Evolutionary conservation across 2,797 vertebrate genomes (phyloP).

Genomic region (Labroides dimidiatus): DNA sequence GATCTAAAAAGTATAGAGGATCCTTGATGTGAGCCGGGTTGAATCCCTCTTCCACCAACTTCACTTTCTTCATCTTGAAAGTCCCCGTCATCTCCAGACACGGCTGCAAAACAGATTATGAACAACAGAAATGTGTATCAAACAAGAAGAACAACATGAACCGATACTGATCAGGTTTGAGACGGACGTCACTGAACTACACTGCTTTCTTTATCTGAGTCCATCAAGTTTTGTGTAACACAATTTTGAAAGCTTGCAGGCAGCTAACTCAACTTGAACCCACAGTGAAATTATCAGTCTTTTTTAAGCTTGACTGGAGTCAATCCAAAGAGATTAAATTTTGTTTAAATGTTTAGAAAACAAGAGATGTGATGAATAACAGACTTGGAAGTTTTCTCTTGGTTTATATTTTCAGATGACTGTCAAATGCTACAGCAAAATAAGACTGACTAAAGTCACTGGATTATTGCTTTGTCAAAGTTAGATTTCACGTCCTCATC

Average conservation of each 20-base stretch:
- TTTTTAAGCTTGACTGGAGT: not conserved
- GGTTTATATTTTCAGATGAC: too few species aligned
- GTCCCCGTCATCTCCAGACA: conserved; percentile 86
- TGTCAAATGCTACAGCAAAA: too few species aligned
- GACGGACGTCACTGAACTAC: not conserved
- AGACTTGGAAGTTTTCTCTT: too few species aligned
- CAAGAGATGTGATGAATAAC: not conserved
- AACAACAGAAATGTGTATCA: not conserved
- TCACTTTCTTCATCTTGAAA: conserved; percentile 92
- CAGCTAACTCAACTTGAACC: not conserved
- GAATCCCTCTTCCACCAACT: conserved; percentile 89
- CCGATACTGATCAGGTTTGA: not conserved
- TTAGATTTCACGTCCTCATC: too few species aligned
- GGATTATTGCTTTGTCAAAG: too few species aligned
- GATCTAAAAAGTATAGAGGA: conserved; percentile 87
- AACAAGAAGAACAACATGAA: not conserved
- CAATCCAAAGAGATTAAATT: not conserved
- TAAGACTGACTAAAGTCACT: too few species aligned
- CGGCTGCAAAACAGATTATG: conserved; percentile 55
- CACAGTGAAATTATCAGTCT: not conserved
- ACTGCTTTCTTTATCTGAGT: not conserved
- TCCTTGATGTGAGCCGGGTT: conserved; percentile 84
- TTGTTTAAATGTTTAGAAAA: not conserved
- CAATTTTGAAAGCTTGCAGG: not conserved
- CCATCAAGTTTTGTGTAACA: not conserved